A percentile compares a stretch with the other conserved stretches of the same genome.
Evolutionary conservation across 2,888 invertebrate genomes (phyloP).

Genomic region (Lochmaea crataegi): DNA sequence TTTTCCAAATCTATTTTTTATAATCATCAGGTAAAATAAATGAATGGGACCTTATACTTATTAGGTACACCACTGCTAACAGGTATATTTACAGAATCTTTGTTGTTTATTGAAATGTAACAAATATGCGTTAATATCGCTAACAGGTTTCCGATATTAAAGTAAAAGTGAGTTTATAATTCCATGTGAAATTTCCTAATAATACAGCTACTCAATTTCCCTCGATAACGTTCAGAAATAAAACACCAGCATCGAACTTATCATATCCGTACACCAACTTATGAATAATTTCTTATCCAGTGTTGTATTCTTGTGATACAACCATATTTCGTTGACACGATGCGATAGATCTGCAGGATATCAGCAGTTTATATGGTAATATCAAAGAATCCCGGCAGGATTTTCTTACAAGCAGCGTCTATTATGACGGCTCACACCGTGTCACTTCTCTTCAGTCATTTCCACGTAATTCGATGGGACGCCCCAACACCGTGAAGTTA

Average conservation of each 20-base stretch:
- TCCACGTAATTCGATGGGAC: conserved; percentile 19
- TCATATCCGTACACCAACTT: neutral
- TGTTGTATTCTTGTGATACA: conserved; percentile 8
- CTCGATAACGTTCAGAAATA: neutral
- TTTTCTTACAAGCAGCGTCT: conserved; percentile 36
- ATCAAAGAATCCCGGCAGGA: conserved; percentile 23
- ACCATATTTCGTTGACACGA: conserved; percentile 21
- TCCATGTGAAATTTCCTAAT: no score
- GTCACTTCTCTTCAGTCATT: conserved; percentile 17
- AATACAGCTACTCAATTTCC: neutral
- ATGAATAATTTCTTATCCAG: conserved; percentile 17
- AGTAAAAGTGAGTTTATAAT: no score
- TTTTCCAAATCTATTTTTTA: no score
- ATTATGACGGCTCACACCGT: conserved; percentile 35
- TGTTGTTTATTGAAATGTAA: no score
- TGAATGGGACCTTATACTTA: no score
- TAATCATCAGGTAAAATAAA: no score
- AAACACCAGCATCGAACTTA: neutral
- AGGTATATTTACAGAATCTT: no score
- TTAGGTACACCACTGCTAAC: no score
- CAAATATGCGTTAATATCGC: no score
- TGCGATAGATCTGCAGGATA: conserved; percentile 41
- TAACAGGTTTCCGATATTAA: no score
- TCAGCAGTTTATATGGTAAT: conserved; percentile 52
- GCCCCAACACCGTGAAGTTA: neutral